A percentile compares a stretch with the other conserved stretches of the same genome.
These are phyloP conservation scores for Philopotamus ludificatus DNA, from an alignment of 1,140 invertebrate genomes.

Conservation along the genomic window DNA sequence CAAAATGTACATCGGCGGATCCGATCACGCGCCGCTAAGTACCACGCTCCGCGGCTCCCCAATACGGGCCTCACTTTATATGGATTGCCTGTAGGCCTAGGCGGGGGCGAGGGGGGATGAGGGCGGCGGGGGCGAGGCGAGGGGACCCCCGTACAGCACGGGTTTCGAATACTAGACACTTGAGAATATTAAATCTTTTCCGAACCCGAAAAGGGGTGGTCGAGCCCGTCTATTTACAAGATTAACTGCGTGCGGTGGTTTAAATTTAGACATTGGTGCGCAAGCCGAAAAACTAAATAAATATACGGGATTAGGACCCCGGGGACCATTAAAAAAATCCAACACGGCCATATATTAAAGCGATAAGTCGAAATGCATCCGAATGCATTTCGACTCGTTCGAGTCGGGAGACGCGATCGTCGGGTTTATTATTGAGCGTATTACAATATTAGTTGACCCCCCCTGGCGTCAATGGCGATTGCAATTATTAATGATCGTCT, in stretches of 20 bases:
- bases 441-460: no score
- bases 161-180: slow-evolving; percentile 34
- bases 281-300: no score
- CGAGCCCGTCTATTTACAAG: slow-evolving; percentile 32
- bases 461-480: no score
- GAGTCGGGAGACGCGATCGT: no score
- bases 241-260: slow-evolving; percentile 32
- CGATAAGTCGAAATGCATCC: no score
- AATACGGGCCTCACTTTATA: slow-evolving; percentile 27
- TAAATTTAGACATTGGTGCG: slow-evolving; percentile 13
- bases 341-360: no score
- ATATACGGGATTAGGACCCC: no score
- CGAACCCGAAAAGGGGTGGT: slow-evolving; percentile 17
- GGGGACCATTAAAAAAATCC: no score
- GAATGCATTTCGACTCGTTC: no score
- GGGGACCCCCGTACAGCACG: slow-evolving; percentile 7
- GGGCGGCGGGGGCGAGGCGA: slow-evolving; percentile 1
- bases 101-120: background rate
- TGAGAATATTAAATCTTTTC: slow-evolving; percentile 38
- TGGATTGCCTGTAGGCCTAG: slow-evolving; percentile 33
- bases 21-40: slow-evolving; percentile 37
- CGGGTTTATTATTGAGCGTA: no score
- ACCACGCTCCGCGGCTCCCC: slow-evolving; percentile 20
- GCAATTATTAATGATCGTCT: no score
- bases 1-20: slow-evolving; percentile 40